Conservation (phyloP, 1,140 invertebrate genomes). For the Leptopilina boulardi region DNA sequence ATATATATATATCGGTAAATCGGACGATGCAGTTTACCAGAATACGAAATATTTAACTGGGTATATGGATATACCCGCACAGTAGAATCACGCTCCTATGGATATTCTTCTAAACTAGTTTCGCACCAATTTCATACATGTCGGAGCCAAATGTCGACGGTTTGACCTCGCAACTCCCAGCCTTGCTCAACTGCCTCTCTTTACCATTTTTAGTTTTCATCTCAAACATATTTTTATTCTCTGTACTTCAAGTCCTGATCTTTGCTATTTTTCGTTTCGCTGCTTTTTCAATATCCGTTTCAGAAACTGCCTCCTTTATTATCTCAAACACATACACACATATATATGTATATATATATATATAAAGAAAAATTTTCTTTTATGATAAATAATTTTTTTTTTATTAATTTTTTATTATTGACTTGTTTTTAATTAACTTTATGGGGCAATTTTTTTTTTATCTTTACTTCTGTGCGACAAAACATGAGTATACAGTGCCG, state of each 20-base stretch:
- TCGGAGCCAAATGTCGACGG: slow-evolving; percentile 9
- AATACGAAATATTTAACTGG: slow-evolving; percentile 16
- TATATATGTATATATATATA: too few species aligned
- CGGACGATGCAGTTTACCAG: background rate
- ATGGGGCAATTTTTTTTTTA: too few species aligned
- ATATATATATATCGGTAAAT: background rate
- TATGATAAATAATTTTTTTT: too few species aligned
- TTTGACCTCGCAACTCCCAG: slow-evolving; percentile 22
- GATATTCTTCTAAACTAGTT: slow-evolving; percentile 13
- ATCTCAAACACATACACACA: too few species aligned
- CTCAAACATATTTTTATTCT: slow-evolving; percentile 11
- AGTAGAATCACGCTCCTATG: background rate
- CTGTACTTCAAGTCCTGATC: background rate
- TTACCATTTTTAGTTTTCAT: slow-evolving; percentile 5
- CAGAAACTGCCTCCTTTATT: background rate
- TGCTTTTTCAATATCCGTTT: slow-evolving; percentile 5
- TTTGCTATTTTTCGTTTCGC: slow-evolving; percentile 10
- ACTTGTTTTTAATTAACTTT: too few species aligned
- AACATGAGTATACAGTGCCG: too few species aligned
- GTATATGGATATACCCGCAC: too few species aligned
- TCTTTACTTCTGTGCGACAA: too few species aligned
- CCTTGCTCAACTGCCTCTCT: slow-evolving; percentile 9
- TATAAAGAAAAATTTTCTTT: too few species aligned
- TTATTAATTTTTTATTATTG: too few species aligned
- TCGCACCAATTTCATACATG: slow-evolving; percentile 28